A percentile compares a stretch with the other conserved stretches of the same genome.
Evolutionary conservation across 2,888 invertebrate species (phyloP).

Genomic region (Macrosoma leucophasiata): DNA sequence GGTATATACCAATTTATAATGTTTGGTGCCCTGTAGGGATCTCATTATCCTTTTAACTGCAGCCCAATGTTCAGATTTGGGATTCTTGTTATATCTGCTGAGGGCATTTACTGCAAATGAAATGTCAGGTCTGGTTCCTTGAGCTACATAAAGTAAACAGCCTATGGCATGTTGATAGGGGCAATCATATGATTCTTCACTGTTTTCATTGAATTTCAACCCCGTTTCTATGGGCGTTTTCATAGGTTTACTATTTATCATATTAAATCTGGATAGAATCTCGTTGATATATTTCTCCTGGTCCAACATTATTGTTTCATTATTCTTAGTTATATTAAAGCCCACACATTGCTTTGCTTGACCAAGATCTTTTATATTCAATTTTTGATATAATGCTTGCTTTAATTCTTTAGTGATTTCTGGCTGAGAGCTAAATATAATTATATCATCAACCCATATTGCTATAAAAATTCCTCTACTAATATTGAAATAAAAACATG

Average conservation of each 20-base stretch:
- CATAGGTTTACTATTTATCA: not conserved
- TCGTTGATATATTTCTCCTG: conserved; percentile 13
- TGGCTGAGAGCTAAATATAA: conserved; percentile 1
- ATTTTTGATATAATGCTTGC: conserved; percentile 14
- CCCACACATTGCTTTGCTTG: conserved; percentile 6
- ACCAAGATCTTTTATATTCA: conserved; percentile 20
- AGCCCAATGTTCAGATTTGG: conserved; percentile 9
- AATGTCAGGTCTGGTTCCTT: conserved; percentile 17
- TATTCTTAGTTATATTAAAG: not conserved
- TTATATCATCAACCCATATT: conserved; percentile 20
- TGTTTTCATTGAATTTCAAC: too few relatives aligned
- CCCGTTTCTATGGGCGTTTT: not conserved
- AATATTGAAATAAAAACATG: conserved; percentile 18
- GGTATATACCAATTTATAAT: conserved; percentile 15
- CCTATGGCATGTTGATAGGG: conserved; percentile 9
- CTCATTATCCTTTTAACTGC: conserved; percentile 22
- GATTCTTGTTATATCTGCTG: conserved; percentile 12
- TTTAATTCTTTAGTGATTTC: conserved; percentile 9
- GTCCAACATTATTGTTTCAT: not conserved
- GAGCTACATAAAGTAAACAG: conserved; percentile 13
- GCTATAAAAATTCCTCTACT: conserved; percentile 15
- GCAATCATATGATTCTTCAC: too few relatives aligned
- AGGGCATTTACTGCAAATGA: conserved; percentile 12
- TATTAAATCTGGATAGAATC: conserved; percentile 23
- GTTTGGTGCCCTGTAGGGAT: conserved; percentile 20